A percentile compares a stretch with the other conserved stretches of the same genome.
These are phyloP conservation scores for Agrotis exclamationis DNA, from an alignment of 2,888 invertebrate genomes.

Conservation along the genomic window DNA sequence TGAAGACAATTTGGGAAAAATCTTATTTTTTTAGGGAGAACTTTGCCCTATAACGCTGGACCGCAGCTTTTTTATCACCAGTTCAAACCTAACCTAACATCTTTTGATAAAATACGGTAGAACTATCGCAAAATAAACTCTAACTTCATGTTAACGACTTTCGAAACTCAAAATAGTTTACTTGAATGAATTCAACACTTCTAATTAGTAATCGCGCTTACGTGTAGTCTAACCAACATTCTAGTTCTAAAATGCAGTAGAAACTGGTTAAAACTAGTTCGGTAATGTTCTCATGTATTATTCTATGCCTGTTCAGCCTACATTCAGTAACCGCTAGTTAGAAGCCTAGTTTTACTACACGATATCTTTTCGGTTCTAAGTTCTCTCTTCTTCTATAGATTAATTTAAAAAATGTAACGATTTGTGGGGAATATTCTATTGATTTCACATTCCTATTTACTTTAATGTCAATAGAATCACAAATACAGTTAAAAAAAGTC, in stretches of 20 bases:
- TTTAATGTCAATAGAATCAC: not conserved
- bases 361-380: slow-evolving; percentile 16
- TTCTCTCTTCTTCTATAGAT: no score
- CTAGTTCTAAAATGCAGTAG: slow-evolving; percentile 36
- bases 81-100: no score
- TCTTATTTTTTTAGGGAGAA: not conserved
- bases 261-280: slow-evolving; percentile 32
- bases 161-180: no score
- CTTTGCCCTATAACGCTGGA: no score
- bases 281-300: slow-evolving; percentile 53
- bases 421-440: no score
- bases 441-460: not conserved
- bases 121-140: no score
- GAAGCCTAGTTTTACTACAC: slow-evolving; percentile 33
- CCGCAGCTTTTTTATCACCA: no score
- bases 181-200: not conserved
- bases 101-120: no score
- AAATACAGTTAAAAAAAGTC: no score
- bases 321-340: slow-evolving; percentile 47
- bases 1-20: not conserved
- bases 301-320: slow-evolving; percentile 49
- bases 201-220: slow-evolving; percentile 19
- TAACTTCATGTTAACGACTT: no score
- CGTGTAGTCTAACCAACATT: slow-evolving; percentile 29
- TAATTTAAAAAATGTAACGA: no score